Percentiles rank a stretch among this genome's conserved stretches.
phyloP scores from a whole-genome alignment of 1,140 invertebrate genomes.

The Epicauta chinensis region DNA sequence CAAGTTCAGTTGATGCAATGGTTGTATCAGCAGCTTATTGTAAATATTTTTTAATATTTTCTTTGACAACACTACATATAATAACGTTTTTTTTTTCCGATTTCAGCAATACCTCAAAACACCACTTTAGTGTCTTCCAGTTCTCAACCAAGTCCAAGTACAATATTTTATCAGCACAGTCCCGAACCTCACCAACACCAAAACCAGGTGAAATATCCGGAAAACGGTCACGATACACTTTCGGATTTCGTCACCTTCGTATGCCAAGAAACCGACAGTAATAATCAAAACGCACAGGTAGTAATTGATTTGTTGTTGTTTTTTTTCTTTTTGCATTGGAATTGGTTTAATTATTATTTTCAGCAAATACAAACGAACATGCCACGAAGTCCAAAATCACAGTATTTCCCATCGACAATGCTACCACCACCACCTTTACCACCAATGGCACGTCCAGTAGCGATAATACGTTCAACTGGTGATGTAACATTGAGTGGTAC shows the following conservation, averaged over 20 bases:
- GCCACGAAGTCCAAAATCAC: slow-evolving; percentile 60
- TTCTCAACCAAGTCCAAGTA: slow-evolving; percentile 45
- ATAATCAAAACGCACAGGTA: slow-evolving; percentile 74
- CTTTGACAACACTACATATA: background rate
- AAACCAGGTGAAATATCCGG: slow-evolving; percentile 65
- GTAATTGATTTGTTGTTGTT: slow-evolving; percentile 11
- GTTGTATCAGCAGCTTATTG: slow-evolving; percentile 56
- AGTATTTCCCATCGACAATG: slow-evolving; percentile 86
- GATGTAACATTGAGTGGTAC: slow-evolving; percentile 49
- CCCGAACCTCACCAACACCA: slow-evolving; percentile 40
- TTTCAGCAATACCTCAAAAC: slow-evolving; percentile 42
- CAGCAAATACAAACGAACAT: slow-evolving; percentile 23
- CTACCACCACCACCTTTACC: slow-evolving; percentile 93
- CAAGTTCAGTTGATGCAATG: slow-evolving; percentile 46
- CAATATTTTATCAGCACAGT: slow-evolving; percentile 48
- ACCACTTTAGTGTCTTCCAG: slow-evolving; percentile 42
- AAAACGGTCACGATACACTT: slow-evolving; percentile 81
- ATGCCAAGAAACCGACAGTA: slow-evolving; percentile 85
- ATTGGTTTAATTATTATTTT: no score
- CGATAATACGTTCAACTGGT: slow-evolving; percentile 87
- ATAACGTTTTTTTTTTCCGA: background rate
- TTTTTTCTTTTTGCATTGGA: background rate
- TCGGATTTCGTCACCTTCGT: slow-evolving; percentile 96
- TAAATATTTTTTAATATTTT: slow-evolving; percentile 35
- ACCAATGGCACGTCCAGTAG: slow-evolving; percentile 91